Evolutionary conservation across 2,888 invertebrate species (phyloP).

Genomic region (Macrosoma leucophasiata): DNA sequence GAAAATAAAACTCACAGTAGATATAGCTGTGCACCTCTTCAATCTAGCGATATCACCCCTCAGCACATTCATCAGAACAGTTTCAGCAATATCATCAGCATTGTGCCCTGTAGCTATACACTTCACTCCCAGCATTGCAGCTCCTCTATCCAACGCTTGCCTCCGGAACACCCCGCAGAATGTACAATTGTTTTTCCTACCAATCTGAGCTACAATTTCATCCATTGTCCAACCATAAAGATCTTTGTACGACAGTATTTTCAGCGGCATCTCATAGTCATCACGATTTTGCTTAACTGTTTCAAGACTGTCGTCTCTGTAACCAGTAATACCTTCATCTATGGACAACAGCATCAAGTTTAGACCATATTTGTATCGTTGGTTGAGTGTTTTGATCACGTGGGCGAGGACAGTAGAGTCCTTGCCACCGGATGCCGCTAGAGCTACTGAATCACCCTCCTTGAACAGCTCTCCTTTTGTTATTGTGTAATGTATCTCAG

Average conservation of each 20-base stretch:
- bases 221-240: constrained; percentile 99
- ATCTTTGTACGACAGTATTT: constrained; percentile 97
- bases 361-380: constrained; percentile 92
- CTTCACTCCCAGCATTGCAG: constrained; percentile 89
- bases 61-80: constrained; percentile 97
- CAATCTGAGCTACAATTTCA: constrained; percentile 91
- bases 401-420: constrained; percentile 99
- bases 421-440: constrained; percentile 95
- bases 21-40: constrained; percentile 92
- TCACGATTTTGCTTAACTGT: constrained; percentile 96
- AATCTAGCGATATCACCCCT: constrained; percentile 97
- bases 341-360: constrained; percentile 94
- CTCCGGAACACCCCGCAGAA: constrained; percentile 97
- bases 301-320: constrained; percentile 96
- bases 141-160: constrained; percentile 97
- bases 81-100: constrained; percentile 99
- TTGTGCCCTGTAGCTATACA: constrained; percentile 98
- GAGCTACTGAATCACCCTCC: constrained; percentile 89
- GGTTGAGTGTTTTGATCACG: constrained; percentile 92
- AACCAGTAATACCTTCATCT: constrained; percentile 98
- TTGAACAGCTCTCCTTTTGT: constrained; percentile 86
- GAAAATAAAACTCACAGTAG: constrained; percentile 84
- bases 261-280: constrained; percentile 95
- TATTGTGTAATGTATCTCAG: constrained; percentile 95
- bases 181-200: constrained; percentile 96